Evolutionary conservation across 2,888 invertebrate genomes (phyloP), one percentile per base, ranked within the genome.

Genomic region (Caenorhabditis virilis): DNA sequence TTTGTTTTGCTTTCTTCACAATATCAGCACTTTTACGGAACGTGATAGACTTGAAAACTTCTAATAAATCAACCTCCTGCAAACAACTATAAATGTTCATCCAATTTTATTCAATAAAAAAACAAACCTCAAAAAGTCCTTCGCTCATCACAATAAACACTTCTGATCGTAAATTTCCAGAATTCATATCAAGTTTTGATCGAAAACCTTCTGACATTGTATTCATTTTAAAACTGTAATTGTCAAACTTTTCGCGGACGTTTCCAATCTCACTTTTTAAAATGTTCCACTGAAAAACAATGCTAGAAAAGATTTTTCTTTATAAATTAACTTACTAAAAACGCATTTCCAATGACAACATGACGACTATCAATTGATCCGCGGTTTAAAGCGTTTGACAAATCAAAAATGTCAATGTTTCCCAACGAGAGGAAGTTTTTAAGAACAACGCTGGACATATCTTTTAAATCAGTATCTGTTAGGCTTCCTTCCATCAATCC

Each of bases 271-370:
- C 35, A 16, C 33, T n/a, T 50, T 63, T 63, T 13, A 63, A 35
- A 11, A 63, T 30, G 33, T 63, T 63, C 63, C 63, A 63, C 61
- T 61, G 51, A 33, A 59, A 41, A 41, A 42, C n/a, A n/a, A n/a
- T n/a, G n/a, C n/a, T n/a, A n/a, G 18, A 27, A 41, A 42, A 26
- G 22, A 51, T 27, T 35, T 23, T 23, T 33, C 35, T 41, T 41
- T 18, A 5, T n/a, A 39, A 38, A 22, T 25, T n/a, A 18, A 42
- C 43, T 0, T 20, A 61, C 61, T 47, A 63, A 20, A 42, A 63
- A 63, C 15, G 63, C 52, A 25, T 63, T 57, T 33, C 63, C 63
- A 46, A 63, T 30, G 11, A 63, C 50, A 4, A 54, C 57, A 22
- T 42, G 38, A 15, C 63, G 30, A 25, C 57, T 58, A 27, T 58